Conservation (phyloP, 2,797 vertebrate genomes). For the Mergus octosetaceus region DNA sequence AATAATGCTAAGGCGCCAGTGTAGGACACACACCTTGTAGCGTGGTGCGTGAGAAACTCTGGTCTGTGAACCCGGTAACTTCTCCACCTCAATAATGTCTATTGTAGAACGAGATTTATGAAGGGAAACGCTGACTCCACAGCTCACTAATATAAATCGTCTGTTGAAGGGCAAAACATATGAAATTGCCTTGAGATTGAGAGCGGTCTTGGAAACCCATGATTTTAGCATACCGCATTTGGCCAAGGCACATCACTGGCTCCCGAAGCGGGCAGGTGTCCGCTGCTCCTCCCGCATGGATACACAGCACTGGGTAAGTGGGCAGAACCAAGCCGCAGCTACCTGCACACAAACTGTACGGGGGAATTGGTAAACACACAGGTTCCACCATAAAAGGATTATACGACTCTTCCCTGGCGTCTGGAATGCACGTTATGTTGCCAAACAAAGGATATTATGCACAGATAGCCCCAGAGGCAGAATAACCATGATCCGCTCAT, state of each 20-base stretch:
- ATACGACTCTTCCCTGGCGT: neutral
- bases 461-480: constrained; percentile 51
- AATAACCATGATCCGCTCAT: constrained; percentile 30
- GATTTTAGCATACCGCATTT: neutral
- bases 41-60: neutral
- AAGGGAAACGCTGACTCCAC: neutral
- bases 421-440: neutral
- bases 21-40: neutral
- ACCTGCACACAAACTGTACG: neutral
- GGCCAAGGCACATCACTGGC: neutral
- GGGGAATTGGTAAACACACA: neutral
- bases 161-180: neutral
- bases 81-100: neutral
- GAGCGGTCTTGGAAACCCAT: neutral
- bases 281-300: neutral
- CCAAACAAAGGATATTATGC: constrained; percentile 57
- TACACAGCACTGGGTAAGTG: neutral
- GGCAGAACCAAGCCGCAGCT: neutral
- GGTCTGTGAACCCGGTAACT: neutral
- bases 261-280: neutral
- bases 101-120: neutral
- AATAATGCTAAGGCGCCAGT: neutral
- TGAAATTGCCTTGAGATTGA: constrained; percentile 12
- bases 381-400: constrained; percentile 17
- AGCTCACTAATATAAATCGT: constrained; percentile 1